These are phyloP conservation scores for Lithobates sylvaticus DNA, from an alignment of 2,797 vertebrate species.

Conservation along the genomic window DNA sequence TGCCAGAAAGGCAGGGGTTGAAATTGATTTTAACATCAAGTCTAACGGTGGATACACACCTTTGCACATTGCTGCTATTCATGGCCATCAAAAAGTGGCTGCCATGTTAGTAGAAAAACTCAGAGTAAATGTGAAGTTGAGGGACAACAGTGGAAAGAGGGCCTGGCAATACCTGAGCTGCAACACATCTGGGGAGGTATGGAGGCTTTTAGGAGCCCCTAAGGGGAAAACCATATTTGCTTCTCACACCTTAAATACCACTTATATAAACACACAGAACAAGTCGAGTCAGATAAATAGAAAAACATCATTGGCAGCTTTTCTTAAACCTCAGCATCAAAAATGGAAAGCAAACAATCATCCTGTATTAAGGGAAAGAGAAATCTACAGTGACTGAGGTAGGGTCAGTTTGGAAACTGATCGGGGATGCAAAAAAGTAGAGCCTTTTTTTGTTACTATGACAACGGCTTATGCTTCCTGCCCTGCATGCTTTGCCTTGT, in stretches of 20 bases:
- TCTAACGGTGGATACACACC: slow-evolving; percentile 89
- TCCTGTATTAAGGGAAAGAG: slow-evolving; percentile 33
- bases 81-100: slow-evolving; percentile 84
- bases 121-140: slow-evolving; percentile 76
- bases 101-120: slow-evolving; percentile 86
- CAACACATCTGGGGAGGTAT: slow-evolving; percentile 75
- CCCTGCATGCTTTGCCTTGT: background rate
- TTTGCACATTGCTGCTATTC: slow-evolving; percentile 90
- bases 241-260: slow-evolving; percentile 65
- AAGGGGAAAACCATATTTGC: slow-evolving; percentile 75
- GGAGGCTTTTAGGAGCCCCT: slow-evolving; percentile 85
- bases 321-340: slow-evolving; percentile 72
- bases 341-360: slow-evolving; percentile 66
- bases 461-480: background rate
- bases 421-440: background rate
- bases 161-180: slow-evolving; percentile 89
- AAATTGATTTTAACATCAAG: slow-evolving; percentile 80
- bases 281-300: slow-evolving; percentile 63
- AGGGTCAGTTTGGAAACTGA: background rate
- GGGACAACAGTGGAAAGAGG: slow-evolving; percentile 86
- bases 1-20: slow-evolving; percentile 75
- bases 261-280: slow-evolving; percentile 65
- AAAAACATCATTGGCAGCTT: slow-evolving; percentile 73
- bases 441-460: background rate
- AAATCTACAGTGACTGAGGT: slow-evolving; percentile 54